Percentiles rank a stretch among this genome's conserved stretches.
Conservation (phyloP, 2,113 vertebrate genomes). For the Tragelaphus imberbis region DNA sequence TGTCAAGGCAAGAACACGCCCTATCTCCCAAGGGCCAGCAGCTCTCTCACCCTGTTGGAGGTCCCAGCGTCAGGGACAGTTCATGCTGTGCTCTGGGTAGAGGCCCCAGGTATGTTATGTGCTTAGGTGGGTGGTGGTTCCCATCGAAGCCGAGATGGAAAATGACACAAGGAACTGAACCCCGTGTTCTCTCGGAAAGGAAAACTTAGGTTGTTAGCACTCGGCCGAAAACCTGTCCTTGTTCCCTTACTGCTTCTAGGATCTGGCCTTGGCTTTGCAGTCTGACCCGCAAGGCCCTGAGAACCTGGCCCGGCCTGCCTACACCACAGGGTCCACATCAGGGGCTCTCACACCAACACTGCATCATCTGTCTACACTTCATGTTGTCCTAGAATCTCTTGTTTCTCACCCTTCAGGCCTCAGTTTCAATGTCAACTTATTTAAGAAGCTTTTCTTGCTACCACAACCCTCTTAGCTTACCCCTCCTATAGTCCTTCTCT, state of each 20-base stretch:
- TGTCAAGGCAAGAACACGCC: background rate
- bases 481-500: background rate
- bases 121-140: background rate
- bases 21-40: background rate
- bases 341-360: background rate
- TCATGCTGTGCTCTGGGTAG: background rate
- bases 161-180: background rate
- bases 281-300: background rate
- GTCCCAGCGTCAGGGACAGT: background rate
- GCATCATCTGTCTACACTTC: background rate
- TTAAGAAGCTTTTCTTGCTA: background rate
- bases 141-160: background rate
- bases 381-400: background rate
- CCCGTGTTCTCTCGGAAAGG: background rate
- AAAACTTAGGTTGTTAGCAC: background rate
- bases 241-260: background rate
- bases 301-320: too few species aligned
- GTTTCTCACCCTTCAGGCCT: background rate
- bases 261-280: background rate
- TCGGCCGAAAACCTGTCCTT: background rate
- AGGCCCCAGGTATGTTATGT: background rate
- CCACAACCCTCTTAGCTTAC: background rate
- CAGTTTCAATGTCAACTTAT: background rate
- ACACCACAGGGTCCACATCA: accelerated
- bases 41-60: background rate